phyloP scores from a whole-genome alignment of 2,113 vertebrate species.

The Pholis gunnellus region DNA sequence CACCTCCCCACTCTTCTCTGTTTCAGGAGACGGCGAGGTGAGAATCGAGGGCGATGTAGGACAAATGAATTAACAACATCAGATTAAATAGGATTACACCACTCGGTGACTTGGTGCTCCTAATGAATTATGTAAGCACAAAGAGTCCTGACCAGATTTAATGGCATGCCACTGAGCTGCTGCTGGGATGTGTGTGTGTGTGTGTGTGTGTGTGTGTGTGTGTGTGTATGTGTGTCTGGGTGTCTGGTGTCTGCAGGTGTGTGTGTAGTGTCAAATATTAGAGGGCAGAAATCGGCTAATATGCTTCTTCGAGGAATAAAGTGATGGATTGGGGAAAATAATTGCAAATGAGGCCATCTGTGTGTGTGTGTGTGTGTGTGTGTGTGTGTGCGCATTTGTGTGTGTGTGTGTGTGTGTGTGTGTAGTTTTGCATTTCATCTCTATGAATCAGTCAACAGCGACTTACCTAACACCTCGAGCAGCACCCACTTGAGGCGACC shows the following conservation, averaged over 20 bases:
- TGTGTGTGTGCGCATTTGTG: neutral
- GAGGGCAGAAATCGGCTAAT: neutral
- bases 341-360: neutral
- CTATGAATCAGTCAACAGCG: neutral
- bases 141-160: conserved; percentile 37
- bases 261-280: neutral
- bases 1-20: neutral
- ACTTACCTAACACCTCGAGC: neutral
- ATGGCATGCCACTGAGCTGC: conserved; percentile 19
- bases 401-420: neutral
- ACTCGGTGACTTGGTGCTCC: conserved; percentile 25
- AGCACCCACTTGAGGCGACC: neutral
- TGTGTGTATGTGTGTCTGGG: neutral
- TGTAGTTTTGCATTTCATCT: neutral
- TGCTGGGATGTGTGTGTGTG: conserved; percentile 1
- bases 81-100: conserved; percentile 67
- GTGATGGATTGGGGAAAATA: neutral
- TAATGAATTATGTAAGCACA: conserved; percentile 69
- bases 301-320: neutral
- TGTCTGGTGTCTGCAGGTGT: neutral
- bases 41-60: conserved; percentile 58
- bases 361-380: neutral
- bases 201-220: conserved; percentile 2
- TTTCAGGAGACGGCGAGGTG: conserved; percentile 45
- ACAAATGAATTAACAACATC: conserved; percentile 71